Conservation (phyloP, 2,888 invertebrate genomes). For the Noctua fimbriata region DNA sequence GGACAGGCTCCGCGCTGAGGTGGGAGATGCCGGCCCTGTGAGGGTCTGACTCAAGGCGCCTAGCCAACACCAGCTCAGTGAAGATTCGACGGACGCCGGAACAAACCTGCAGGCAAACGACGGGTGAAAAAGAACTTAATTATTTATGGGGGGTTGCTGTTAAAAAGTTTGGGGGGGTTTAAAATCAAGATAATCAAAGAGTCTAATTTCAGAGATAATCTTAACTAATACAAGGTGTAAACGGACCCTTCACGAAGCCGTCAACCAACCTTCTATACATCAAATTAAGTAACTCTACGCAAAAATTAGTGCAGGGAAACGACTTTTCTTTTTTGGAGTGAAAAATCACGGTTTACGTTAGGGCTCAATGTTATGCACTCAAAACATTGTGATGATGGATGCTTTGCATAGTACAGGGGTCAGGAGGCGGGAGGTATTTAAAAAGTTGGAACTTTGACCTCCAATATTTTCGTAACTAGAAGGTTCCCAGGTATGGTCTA, state of each 20-base stretch:
- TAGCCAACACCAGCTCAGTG: constrained; percentile 68
- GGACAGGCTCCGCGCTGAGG: constrained; percentile 93
- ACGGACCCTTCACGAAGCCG: too few relatives aligned
- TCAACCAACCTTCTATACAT: too few relatives aligned
- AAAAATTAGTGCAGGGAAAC: not conserved
- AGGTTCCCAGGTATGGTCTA: not conserved
- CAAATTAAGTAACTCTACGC: too few relatives aligned
- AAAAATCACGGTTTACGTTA: not conserved
- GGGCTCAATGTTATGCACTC: not conserved
- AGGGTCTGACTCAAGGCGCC: constrained; percentile 64
- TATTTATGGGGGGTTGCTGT: not conserved
- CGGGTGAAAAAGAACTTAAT: not conserved
- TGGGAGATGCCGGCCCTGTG: constrained; percentile 57
- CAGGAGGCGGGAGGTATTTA: not conserved
- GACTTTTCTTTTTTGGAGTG: not conserved
- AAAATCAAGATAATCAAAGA: not conserved
- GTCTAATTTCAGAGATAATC: not conserved
- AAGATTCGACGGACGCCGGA: constrained; percentile 75
- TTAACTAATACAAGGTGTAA: not conserved
- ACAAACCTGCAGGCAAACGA: constrained; percentile 73
- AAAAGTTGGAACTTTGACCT: not conserved
- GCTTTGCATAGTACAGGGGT: not conserved
- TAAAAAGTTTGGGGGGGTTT: not conserved
- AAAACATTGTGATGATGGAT: not conserved
- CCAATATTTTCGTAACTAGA: not conserved